Evolutionary conservation across 1,140 invertebrate species (phyloP).

Genomic region (Philaenus spumarius): DNA sequence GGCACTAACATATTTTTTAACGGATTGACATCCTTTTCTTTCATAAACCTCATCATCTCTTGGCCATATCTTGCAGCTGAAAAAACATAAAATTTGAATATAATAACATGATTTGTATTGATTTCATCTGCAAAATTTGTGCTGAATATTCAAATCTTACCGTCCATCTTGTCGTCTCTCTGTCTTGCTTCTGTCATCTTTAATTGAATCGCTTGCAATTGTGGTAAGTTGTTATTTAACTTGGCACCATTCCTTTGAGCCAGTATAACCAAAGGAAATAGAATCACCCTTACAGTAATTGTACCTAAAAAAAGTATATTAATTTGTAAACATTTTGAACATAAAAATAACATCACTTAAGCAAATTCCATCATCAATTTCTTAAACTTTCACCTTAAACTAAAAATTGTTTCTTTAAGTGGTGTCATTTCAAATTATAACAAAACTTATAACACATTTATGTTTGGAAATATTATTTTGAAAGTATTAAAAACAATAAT

Average conservation of each 20-base stretch:
- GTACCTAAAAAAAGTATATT: constrained; percentile 54
- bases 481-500: too few species aligned
- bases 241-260: constrained; percentile 67
- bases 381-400: background rate
- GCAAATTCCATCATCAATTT: background rate
- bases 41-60: constrained; percentile 75
- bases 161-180: constrained; percentile 70
- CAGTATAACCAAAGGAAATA: constrained; percentile 79
- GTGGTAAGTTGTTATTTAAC: constrained; percentile 75
- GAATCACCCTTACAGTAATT: constrained; percentile 54
- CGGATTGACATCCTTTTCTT: constrained; percentile 70
- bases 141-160: constrained; percentile 36
- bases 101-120: too few species aligned
- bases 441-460: too few species aligned
- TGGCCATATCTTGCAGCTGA: constrained; percentile 58
- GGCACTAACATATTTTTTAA: constrained; percentile 75
- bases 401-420: background rate
- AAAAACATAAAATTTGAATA: too few species aligned
- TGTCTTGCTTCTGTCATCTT: constrained; percentile 78
- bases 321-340: too few species aligned
- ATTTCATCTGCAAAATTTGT: too few species aligned
- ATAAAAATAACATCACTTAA: constrained; percentile 13
- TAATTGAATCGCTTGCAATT: constrained; percentile 65
- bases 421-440: too few species aligned
- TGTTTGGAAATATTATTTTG: too few species aligned